These are phyloP conservation scores for Lithophane leautieri DNA, from an alignment of 2,888 invertebrate genomes.

Conservation along the genomic window DNA sequence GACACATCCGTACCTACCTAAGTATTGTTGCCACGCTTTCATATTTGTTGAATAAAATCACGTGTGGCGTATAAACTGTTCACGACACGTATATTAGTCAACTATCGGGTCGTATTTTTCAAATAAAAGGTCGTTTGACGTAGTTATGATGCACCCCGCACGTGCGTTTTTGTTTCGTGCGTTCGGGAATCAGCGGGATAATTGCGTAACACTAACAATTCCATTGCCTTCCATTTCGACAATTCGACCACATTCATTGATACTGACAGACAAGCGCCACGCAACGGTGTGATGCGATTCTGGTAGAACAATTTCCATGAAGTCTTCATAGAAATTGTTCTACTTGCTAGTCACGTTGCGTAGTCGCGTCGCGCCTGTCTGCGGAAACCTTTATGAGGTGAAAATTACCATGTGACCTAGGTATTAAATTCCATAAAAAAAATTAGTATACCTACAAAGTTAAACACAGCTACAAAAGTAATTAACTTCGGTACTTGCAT, in stretches of 20 bases:
- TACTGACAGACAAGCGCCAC: too few relatives aligned
- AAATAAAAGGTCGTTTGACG: conserved; percentile 21
- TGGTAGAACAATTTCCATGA: too few relatives aligned
- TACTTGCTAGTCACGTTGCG: too few relatives aligned
- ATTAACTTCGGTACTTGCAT: neutral
- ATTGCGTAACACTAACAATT: too few relatives aligned
- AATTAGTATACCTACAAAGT: too few relatives aligned
- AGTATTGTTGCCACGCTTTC: conserved; percentile 38
- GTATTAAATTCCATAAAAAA: neutral
- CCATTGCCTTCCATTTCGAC: neutral
- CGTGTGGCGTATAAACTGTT: conserved; percentile 11
- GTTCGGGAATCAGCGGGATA: too few relatives aligned
- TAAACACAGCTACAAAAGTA: neutral
- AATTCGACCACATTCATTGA: neutral
- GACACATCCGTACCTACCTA: neutral
- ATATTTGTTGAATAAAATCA: conserved; percentile 29
- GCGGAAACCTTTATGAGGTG: too few relatives aligned
- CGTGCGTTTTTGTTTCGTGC: neutral
- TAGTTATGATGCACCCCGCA: neutral
- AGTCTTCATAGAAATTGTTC: too few relatives aligned
- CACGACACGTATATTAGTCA: conserved; percentile 32
- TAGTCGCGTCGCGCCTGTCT: too few relatives aligned
- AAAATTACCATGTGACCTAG: neutral
- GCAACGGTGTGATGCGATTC: too few relatives aligned
- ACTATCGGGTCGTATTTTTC: conserved; percentile 21